Evolutionary conservation across 1,140 invertebrate genomes (phyloP), one percentile per base, ranked within the genome.

Genomic region (Coelopa frigida): DNA sequence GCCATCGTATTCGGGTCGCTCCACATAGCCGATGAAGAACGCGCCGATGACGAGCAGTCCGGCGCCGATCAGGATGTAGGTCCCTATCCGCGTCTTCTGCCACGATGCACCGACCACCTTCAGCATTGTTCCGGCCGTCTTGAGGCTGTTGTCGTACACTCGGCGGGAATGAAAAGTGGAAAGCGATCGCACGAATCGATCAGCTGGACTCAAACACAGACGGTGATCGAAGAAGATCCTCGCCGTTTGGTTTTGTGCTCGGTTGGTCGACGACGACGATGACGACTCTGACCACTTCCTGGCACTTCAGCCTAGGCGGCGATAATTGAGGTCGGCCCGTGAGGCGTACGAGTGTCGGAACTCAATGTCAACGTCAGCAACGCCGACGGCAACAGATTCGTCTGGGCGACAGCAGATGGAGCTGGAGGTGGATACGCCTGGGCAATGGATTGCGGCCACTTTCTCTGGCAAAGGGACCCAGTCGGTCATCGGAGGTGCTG

Each of bases 61-160:
- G 50, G 83, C 76, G 52, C 79, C 73, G 22, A 78, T 74, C 22
- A 85, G 72, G 48, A 84, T 78, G 56, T 82, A 83, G 14, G 81
- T 80, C 52, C 80, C 81, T 54, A 84, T 78, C 61, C 82, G 80
- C 22, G 82, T 85, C 65, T 84, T 82, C 49, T 81, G 73, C 83
- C 82, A 84, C 44, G 82, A 84, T 61, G 83, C 83, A 55, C 83
- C 83, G 40, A 86, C 81, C 44, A 85, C 83, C 76, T 86, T 85
- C 63, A 85, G 70, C 76, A 84, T 84, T 62, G 63, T 67, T 43
- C 54, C 60, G 53, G 61, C 63, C 63, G 60, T 67, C 46, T 45
- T 67, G 59, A 62, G 47, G 57, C 51, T 26, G 39, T 40, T 29
- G 24, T 26, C n/a, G n/a, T n/a, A n/a, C n/a, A n/a, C n/a, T n/a